These are phyloP conservation scores for Vidua chalybeata DNA, from an alignment of 2,113 vertebrate species.

Conservation along the genomic window DNA sequence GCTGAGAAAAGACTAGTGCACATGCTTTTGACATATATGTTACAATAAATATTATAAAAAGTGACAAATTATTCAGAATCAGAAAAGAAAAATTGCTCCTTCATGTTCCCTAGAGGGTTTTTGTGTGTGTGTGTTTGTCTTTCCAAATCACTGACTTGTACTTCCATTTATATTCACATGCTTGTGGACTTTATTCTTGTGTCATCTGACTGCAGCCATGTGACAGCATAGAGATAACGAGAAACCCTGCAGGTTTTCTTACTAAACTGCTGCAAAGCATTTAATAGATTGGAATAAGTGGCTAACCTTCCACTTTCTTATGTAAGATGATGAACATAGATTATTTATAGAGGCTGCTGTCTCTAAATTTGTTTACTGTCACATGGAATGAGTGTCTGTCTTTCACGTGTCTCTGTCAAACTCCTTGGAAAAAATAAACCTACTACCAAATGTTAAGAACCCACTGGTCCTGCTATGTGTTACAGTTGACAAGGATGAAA, in stretches of 20 bases:
- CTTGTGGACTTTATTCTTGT: slow-evolving; percentile 28
- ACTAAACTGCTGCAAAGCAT: slow-evolving; percentile 47
- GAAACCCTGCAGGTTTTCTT: slow-evolving; percentile 54
- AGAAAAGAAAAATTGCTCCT: not conserved
- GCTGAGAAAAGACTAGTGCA: not conserved
- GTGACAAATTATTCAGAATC: not conserved
- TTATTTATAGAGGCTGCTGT: slow-evolving; percentile 46
- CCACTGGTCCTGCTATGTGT: not conserved
- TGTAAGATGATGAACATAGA: slow-evolving; percentile 43
- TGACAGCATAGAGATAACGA: not conserved
- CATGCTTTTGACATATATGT: not conserved
- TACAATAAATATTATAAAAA: not conserved
- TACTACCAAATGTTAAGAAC: slow-evolving; percentile 5
- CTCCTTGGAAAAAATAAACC: slow-evolving; percentile 8
- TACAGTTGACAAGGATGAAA: slow-evolving; percentile 36
- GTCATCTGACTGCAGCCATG: not conserved
- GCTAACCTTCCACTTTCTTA: slow-evolving; percentile 51
- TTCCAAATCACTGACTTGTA: slow-evolving; percentile 29
- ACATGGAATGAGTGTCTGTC: slow-evolving; percentile 24
- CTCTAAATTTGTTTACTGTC: slow-evolving; percentile 49
- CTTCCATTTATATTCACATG: slow-evolving; percentile 30
- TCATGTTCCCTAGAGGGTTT: not conserved
- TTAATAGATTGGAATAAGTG: slow-evolving; percentile 42
- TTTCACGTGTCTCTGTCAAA: slow-evolving; percentile 31
- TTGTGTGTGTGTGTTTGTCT: not conserved